A percentile compares a stretch with the other conserved stretches of the same genome.
Conservation (phyloP, 2,113 vertebrate species). For the Bungarus multicinctus region DNA sequence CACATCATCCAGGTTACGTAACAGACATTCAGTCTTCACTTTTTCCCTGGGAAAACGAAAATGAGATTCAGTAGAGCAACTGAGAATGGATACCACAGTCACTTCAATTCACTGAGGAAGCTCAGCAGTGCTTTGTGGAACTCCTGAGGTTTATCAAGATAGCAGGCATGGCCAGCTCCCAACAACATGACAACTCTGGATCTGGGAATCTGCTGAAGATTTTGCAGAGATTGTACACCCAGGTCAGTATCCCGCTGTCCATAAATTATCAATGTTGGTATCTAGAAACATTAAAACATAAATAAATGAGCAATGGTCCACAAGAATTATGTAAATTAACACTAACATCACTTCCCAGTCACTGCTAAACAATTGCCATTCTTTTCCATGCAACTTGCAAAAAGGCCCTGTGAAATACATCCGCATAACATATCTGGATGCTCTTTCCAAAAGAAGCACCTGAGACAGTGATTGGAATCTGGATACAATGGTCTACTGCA, state of each 20-base stretch:
- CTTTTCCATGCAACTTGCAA: neutral
- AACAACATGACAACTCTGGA: conserved; percentile 75
- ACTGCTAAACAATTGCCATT: neutral
- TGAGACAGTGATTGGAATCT: neutral
- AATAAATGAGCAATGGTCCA: neutral
- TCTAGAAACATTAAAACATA: conserved; percentile 67
- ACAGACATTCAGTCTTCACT: neutral
- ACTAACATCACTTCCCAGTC: neutral
- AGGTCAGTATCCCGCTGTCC: conserved; percentile 83
- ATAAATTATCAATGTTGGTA: conserved; percentile 86
- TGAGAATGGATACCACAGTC: conserved; percentile 10
- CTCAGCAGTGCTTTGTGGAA: conserved; percentile 85
- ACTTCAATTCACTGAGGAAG: conserved; percentile 80
- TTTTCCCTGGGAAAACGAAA: neutral
- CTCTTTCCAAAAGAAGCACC: neutral
- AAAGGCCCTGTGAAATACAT: neutral
- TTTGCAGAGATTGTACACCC: conserved; percentile 85
- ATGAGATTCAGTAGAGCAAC: neutral
- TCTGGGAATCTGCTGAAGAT: conserved; percentile 81
- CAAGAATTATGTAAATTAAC: neutral
- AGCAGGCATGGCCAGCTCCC: conserved; percentile 87
- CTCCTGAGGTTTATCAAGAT: conserved; percentile 87
- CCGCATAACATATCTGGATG: neutral
- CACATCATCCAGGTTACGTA: neutral
- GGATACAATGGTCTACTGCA: neutral